Evolutionary conservation across 2,888 invertebrate species (phyloP).

Genomic region (Athalia rosae): DNA sequence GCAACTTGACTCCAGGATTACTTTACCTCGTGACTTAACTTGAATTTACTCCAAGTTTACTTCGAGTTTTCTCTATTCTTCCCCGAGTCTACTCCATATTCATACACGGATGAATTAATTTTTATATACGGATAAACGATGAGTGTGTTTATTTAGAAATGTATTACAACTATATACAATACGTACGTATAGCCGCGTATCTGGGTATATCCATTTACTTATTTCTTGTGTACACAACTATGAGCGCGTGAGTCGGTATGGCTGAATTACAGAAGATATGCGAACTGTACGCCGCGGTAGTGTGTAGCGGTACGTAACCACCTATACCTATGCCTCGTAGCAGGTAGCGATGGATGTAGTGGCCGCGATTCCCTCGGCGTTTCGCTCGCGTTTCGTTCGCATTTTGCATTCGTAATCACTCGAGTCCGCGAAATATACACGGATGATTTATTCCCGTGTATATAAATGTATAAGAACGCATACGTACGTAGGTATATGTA

Average conservation of each 20-base stretch:
- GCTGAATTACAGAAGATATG: not conserved
- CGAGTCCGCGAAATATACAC: constrained; percentile 14
- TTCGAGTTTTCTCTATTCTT: too few species aligned
- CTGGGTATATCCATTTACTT: too few species aligned
- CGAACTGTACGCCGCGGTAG: not conserved
- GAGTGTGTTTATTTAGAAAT: too few species aligned
- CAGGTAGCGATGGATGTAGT: not conserved
- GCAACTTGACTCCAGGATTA: too few species aligned
- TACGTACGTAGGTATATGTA: not conserved
- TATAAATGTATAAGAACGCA: not conserved
- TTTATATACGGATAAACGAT: too few species aligned
- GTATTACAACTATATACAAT: too few species aligned
- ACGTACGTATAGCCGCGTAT: not conserved
- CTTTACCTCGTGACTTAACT: too few species aligned
- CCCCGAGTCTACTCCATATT: too few species aligned
- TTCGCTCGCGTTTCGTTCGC: constrained; percentile 3
- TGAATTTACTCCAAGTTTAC: too few species aligned
- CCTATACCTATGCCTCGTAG: not conserved
- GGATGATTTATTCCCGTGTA: constrained; percentile 5
- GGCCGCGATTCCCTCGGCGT: constrained; percentile 23
- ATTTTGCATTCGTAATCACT: constrained; percentile 24
- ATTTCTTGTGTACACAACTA: not conserved
- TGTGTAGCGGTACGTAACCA: constrained; percentile 4
- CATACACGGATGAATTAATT: too few species aligned
- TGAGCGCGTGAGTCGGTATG: constrained; percentile 13